Conservation (phyloP, 2,888 invertebrate species). For the Leistus spinibarbis region DNA sequence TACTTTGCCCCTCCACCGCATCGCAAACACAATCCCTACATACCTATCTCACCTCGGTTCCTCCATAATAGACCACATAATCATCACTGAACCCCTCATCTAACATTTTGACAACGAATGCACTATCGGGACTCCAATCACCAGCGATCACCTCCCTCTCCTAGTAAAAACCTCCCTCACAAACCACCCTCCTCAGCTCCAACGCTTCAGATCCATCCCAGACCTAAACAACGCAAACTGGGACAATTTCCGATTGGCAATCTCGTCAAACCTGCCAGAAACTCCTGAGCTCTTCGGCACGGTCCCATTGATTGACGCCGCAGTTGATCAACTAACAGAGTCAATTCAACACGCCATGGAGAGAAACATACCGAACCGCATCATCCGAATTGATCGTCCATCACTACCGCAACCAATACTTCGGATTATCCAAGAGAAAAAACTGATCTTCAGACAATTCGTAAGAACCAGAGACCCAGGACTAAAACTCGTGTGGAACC, state of each 20-base stretch:
- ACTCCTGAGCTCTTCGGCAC: neutral
- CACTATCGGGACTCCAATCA: neutral
- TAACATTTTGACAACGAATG: neutral
- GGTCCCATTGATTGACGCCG: neutral
- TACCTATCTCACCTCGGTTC: neutral
- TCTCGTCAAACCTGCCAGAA: neutral
- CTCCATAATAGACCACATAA: neutral
- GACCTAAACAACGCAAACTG: neutral
- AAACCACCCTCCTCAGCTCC: neutral
- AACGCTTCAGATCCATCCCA: too few relatives aligned
- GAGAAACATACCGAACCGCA: neutral
- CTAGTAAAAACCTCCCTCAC: neutral
- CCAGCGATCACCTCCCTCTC: neutral
- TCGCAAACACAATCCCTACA: neutral
- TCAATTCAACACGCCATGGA: neutral
- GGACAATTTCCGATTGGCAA: neutral
- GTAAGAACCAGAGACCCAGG: too few relatives aligned
- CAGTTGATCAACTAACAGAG: neutral
- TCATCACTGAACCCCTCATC: neutral
- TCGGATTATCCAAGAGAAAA: neutral
- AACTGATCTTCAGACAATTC: neutral
- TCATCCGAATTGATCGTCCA: neutral
- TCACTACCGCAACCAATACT: neutral
- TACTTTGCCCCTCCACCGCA: neutral
- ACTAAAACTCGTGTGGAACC: too few relatives aligned